Evolutionary conservation across 2,113 vertebrate genomes (phyloP), one percentile per base, ranked within the genome.

Genomic region (Etia nguti): DNA sequence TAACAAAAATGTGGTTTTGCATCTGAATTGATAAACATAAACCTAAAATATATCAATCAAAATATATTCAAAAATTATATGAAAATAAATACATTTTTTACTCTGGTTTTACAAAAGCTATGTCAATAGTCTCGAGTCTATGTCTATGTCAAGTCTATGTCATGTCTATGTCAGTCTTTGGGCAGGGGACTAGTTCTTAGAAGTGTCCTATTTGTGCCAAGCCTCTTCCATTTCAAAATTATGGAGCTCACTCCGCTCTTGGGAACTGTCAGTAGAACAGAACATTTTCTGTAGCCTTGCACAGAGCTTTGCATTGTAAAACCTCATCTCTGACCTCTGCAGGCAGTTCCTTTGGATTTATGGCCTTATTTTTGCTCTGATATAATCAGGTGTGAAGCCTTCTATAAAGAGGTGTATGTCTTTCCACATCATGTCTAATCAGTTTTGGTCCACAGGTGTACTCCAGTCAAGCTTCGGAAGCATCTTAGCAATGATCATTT

Each of bases 1-100:
- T 60, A 31, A 18, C 57, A 6, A 34, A 60, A 60, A 60, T 2
- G 0, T 0, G 5, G 0, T 60, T 60, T 60, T 60, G 0, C 57
- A 34, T 34, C 31, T 34, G 31, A 34, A 34, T 34, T 34, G 31
- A 6, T 60, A 18, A 60, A 60, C 26, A 54, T 54, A 54, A n/a
- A 1, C 1, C 20, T 57, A 29, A 29, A 57, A 29, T 59, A 16
- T 59, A 0, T 59, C 16, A 29, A 57, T 57, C 13, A 0, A 57
- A 59, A 9, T 59, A 0, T 57, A 57, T 0, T 15, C 2, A 26
- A 57, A 0, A 1, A 0, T 5, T 29, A 29, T 24, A 26, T 57
- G 55, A 29, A 57, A 29, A 57, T 26, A 29, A 57, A 57, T 6
- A 34, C 6, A 7, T 6, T 34, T 34, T 2, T 8, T 15, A 24